Percentiles rank a stretch among this genome's conserved stretches.
phyloP scores from a whole-genome alignment of 2,797 vertebrate species.

The Vespertilio murinus region DNA sequence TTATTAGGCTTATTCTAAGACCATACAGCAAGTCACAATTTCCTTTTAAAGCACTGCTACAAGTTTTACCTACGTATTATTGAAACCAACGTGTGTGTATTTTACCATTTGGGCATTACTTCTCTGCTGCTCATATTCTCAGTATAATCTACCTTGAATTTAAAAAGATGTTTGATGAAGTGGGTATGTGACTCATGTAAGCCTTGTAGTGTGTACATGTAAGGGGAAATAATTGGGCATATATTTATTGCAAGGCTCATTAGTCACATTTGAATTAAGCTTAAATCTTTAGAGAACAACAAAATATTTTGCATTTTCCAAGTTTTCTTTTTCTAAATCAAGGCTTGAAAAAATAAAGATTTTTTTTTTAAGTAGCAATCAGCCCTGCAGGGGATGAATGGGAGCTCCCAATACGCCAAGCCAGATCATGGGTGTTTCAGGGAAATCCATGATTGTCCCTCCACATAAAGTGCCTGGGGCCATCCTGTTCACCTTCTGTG shows the following conservation, averaged over 20 bases:
- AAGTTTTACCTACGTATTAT: slow-evolving; percentile 40
- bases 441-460: not conserved
- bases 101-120: slow-evolving; percentile 26
- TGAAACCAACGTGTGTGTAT: slow-evolving; percentile 43
- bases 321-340: slow-evolving; percentile 1
- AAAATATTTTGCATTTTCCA: slow-evolving; percentile 67
- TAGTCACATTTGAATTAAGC: slow-evolving; percentile 66
- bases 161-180: slow-evolving; percentile 54
- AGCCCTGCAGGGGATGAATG: not conserved
- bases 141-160: slow-evolving; percentile 56
- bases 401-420: not conserved
- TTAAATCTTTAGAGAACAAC: slow-evolving; percentile 70
- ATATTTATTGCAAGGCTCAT: slow-evolving; percentile 54
- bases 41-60: slow-evolving; percentile 58
- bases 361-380: slow-evolving; percentile 48
- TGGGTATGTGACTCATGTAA: slow-evolving; percentile 61
- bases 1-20: slow-evolving; percentile 36
- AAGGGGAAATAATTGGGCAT: slow-evolving; percentile 56
- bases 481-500: not conserved
- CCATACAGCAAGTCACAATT: slow-evolving; percentile 69
- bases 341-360: slow-evolving; percentile 52
- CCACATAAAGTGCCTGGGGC: not conserved
- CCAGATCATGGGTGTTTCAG: not conserved
- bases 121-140: slow-evolving; percentile 51
- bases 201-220: slow-evolving; percentile 43